Percentiles rank a stretch among this genome's conserved stretches.
Evolutionary conservation across 2,113 vertebrate genomes (phyloP).

Genomic region (Mesitornis unicolor): DNA sequence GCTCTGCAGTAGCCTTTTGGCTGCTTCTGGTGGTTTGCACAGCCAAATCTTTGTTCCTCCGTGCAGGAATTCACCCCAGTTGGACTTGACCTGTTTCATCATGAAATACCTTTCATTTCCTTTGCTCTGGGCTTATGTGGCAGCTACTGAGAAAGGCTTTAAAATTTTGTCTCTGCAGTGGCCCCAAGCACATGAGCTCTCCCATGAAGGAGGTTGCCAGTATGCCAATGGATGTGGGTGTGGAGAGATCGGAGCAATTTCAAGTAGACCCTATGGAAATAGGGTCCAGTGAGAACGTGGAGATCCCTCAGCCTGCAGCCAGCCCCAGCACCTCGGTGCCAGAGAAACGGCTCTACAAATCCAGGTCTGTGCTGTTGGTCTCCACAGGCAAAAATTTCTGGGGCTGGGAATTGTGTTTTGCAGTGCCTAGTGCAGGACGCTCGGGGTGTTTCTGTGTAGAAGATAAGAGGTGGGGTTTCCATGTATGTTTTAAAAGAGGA

Average conservation of each 20-base stretch:
- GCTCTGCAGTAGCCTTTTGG: neutral
- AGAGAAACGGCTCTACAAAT: conserved; percentile 70
- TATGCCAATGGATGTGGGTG: conserved; percentile 51
- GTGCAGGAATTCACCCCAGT: neutral
- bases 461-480: neutral
- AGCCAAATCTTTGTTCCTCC: neutral
- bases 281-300: neutral
- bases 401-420: neutral
- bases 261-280: conserved; percentile 71
- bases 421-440: accelerated
- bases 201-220: neutral
- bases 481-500: neutral
- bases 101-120: neutral
- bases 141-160: neutral
- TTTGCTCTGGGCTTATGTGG: accelerated
- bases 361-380: conserved; percentile 69
- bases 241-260: neutral
- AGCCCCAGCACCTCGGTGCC: accelerated
- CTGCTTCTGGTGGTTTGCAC: accelerated
- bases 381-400: neutral
- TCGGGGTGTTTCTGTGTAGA: neutral
- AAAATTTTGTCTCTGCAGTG: neutral
- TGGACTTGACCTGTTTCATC: neutral
- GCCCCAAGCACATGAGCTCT: neutral
- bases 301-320: neutral